Percentiles rank a stretch among this genome's conserved stretches.
Conservation (phyloP, 2,888 invertebrate species). For the Perithous albicinctus region DNA sequence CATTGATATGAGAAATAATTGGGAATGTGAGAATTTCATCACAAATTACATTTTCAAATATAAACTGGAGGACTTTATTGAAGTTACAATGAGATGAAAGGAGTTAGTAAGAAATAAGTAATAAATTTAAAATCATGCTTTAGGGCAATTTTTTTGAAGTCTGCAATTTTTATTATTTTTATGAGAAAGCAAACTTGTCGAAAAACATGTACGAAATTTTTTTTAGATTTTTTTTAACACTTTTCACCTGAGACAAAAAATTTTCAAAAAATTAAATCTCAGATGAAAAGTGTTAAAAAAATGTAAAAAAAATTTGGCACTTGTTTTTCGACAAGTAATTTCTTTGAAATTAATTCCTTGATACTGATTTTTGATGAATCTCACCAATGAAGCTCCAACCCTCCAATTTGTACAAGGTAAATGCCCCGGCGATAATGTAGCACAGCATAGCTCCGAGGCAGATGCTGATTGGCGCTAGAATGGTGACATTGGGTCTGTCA, state of each 20-base stretch:
- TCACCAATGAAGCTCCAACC: slow-evolving; percentile 96
- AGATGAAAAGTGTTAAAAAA: no score
- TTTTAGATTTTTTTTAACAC: no score
- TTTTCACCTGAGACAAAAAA: no score
- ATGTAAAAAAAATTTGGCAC: no score
- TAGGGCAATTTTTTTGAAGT: neutral
- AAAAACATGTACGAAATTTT: no score
- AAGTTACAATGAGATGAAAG: no score
- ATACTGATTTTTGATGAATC: slow-evolving; percentile 74
- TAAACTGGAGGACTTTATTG: neutral
- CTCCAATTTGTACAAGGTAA: slow-evolving; percentile 95
- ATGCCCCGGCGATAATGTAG: slow-evolving; percentile 96
- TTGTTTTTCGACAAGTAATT: no score
- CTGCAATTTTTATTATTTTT: no score
- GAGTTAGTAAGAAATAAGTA: neutral
- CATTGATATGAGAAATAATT: neutral
- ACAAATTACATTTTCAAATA: neutral
- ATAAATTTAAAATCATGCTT: neutral
- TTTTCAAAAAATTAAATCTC: no score
- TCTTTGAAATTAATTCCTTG: no score
- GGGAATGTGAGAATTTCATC: neutral
- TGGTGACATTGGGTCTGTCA: slow-evolving; percentile 87
- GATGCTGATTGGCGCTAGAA: slow-evolving; percentile 95
- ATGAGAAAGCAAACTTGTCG: no score
- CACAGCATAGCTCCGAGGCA: slow-evolving; percentile 96